A percentile compares a stretch with the other conserved stretches of the same genome.
phyloP scores from a whole-genome alignment of 2,888 invertebrate genomes.

The Phyto melanocephala region DNA sequence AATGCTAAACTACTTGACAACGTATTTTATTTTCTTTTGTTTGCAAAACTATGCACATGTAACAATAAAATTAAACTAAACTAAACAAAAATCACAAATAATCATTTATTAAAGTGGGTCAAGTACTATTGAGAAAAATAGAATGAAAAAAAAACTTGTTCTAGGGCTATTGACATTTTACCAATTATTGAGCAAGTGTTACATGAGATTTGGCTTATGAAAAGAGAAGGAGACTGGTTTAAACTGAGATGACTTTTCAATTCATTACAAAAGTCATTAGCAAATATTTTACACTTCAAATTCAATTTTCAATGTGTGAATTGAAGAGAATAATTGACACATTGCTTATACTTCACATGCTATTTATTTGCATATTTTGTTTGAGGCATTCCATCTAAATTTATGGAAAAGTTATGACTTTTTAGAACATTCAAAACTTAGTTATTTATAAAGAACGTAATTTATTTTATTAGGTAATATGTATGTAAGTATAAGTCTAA shows the following conservation, averaged over 20 bases:
- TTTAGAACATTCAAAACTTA: too few relatives aligned
- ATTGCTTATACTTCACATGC: background rate
- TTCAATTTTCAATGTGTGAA: background rate
- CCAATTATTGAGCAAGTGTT: conserved; percentile 23
- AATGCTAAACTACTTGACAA: conserved; percentile 58
- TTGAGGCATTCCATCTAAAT: too few relatives aligned
- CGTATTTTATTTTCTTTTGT: conserved; percentile 12
- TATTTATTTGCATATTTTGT: too few relatives aligned
- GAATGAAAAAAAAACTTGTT: background rate
- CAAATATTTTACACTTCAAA: background rate
- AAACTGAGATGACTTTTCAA: background rate
- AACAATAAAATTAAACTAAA: background rate
- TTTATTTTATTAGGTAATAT: too few relatives aligned
- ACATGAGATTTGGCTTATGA: background rate
- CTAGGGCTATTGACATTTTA: conserved; percentile 51
- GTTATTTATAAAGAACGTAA: too few relatives aligned
- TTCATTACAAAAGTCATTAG: background rate
- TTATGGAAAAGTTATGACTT: too few relatives aligned
- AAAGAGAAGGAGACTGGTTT: background rate
- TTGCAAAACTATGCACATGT: background rate
- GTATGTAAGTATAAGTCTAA: too few relatives aligned
- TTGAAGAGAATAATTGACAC: background rate
- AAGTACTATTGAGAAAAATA: conserved; percentile 47
- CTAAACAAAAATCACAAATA: background rate
- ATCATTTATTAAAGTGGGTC: conserved; percentile 47